Evolutionary conservation across 2,797 vertebrate genomes (phyloP).

Genomic region (Petrocephalus schoutedeni): DNA sequence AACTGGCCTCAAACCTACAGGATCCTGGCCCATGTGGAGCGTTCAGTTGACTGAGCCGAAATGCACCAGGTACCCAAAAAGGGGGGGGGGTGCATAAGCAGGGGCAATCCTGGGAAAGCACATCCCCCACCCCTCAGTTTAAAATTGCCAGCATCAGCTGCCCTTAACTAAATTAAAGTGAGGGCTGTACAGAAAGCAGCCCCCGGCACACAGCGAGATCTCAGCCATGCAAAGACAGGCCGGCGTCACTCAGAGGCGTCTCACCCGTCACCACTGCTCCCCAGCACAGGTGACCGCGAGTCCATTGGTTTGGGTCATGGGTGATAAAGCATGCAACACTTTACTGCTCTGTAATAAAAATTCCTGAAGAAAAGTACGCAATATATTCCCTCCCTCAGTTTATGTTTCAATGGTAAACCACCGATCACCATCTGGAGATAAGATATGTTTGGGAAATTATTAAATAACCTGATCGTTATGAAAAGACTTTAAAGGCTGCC

Average conservation of each 20-base stretch:
- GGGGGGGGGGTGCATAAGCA: constrained; percentile 44
- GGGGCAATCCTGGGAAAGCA: constrained; percentile 58
- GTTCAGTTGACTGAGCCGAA: not conserved
- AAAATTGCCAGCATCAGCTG: not conserved
- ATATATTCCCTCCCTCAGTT: not conserved
- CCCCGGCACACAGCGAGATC: constrained; percentile 14
- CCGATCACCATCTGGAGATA: not conserved
- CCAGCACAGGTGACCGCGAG: not conserved
- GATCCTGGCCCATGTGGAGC: not conserved
- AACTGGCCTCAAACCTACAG: not conserved
- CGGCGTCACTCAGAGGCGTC: not conserved
- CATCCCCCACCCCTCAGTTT: constrained; percentile 38
- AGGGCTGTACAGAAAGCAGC: not conserved
- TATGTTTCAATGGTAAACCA: not conserved
- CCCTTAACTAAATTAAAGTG: not conserved
- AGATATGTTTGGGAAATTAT: not conserved
- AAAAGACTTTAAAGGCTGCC: not conserved
- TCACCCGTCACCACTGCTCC: not conserved
- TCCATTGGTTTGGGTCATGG: not conserved
- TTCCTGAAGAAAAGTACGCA: not conserved
- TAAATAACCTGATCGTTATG: not conserved
- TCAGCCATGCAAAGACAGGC: not conserved
- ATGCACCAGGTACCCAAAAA: constrained; percentile 35
- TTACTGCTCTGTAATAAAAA: constrained; percentile 14
- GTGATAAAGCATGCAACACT: not conserved